Base-by-base conservation (phyloP, 2,888 invertebrate genomes). In the Scotopteryx bipunctaria region DNA sequence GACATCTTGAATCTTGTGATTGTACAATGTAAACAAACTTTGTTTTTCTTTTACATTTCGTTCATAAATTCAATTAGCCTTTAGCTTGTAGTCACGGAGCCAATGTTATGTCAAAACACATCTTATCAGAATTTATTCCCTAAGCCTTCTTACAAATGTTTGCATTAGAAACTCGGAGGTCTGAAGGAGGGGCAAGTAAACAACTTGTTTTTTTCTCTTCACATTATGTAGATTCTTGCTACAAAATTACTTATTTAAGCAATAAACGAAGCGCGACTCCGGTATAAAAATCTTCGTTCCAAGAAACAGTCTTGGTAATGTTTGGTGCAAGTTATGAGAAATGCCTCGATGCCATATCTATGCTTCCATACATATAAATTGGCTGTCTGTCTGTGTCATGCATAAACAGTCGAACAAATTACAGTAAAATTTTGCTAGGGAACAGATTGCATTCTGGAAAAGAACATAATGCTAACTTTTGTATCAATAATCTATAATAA, bases 201-300 rank as follows among this genome's bases (percentile, higher is more conserved):
- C 76, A 85, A 83, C 66, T 85, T 82, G 78, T 78, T 82, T 83
- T n/a, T 81, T 77, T 73, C 71, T 74, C 59, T 59, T 69, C 73
- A 76, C 81, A 84, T 87, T 87, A 88, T 87, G 87, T 81, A 86
- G 78, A 88, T 86, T 80, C 75, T 76, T 80, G 78, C 73, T 77
- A 69, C 70, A 64, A 81, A 86, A 86, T 86, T 84, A 86, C 87
- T 85, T 85, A 85, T 86, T 85, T 83, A 79, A 77, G 84, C 83
- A 83, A 86, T 85, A 87, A 86, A 87, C 81, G 79, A 76, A 72
- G 72, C 75, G 76, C 71, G 78, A 80, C 73, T 72, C 73, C 74
- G 14, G 78, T 79, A 82, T 78, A 81, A 83, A 84, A 85, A 81
- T 83, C 81, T 83, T 80, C 78, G 75, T 74, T 73, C 69, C 73